phyloP scores from a whole-genome alignment of 2,113 vertebrate genomes.

The Phylloscopus whistleri region DNA sequence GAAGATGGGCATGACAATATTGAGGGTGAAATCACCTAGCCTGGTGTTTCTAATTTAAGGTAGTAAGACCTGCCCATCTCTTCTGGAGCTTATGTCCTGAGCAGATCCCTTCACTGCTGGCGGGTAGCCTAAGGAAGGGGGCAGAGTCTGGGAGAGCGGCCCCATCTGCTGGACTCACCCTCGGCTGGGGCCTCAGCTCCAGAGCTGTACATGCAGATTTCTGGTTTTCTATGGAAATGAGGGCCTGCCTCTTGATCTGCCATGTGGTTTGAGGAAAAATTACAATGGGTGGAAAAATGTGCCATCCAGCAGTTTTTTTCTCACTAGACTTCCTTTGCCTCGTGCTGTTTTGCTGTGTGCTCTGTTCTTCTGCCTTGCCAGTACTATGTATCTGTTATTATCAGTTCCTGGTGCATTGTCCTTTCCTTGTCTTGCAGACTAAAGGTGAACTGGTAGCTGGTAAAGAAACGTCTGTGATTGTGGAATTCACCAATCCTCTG shows the following conservation, averaged over 20 bases:
- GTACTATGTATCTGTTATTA: background rate
- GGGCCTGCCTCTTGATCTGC: background rate
- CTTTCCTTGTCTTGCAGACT: conserved; percentile 53
- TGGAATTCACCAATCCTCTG: conserved; percentile 91
- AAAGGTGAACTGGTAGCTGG: conserved; percentile 68
- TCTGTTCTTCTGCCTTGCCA: background rate
- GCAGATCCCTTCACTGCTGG: background rate
- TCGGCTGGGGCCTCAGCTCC: background rate
- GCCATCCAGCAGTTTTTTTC: background rate
- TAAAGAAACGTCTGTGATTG: conserved; percentile 77
- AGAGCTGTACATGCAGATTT: background rate
- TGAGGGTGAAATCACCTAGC: background rate
- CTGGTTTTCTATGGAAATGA: background rate
- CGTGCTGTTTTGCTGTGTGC: background rate
- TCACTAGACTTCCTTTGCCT: background rate
- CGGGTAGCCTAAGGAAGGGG: background rate
- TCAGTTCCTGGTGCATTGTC: background rate
- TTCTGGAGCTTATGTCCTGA: background rate
- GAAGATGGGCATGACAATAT: background rate
- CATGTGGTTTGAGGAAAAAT: background rate
- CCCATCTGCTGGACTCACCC: background rate
- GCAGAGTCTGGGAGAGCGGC: background rate
- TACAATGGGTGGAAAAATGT: background rate
- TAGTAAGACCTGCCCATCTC: background rate
- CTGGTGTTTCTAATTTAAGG: background rate